These are phyloP conservation scores for Cisticola juncidis DNA, from an alignment of 2,113 vertebrate genomes.

Conservation along the genomic window DNA sequence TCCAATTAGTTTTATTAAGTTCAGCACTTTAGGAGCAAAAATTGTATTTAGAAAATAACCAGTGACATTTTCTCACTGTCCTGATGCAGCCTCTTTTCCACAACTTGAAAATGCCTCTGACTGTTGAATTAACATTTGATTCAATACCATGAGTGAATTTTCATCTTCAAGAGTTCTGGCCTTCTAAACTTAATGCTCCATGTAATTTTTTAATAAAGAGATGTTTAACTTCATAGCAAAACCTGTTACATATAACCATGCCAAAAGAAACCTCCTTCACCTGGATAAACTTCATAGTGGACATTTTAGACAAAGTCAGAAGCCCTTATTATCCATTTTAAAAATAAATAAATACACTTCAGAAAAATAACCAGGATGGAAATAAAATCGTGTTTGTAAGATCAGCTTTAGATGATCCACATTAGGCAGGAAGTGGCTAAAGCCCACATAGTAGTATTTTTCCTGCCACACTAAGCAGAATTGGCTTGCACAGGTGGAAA, in stretches of 20 bases:
- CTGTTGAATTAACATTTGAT: background rate
- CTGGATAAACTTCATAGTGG: background rate
- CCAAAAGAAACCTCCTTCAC: background rate
- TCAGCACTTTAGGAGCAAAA: background rate
- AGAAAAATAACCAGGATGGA: background rate
- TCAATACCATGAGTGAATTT: background rate
- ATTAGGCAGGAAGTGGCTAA: background rate
- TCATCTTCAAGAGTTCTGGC: background rate
- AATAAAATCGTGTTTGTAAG: background rate
- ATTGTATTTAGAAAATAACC: background rate
- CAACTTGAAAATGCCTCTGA: background rate
- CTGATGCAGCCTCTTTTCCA: background rate
- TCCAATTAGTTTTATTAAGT: background rate
- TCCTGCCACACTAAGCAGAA: background rate
- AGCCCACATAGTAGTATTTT: background rate
- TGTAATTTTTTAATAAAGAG: background rate
- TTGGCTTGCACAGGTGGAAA: background rate
- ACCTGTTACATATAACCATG: background rate
- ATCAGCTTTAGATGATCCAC: background rate
- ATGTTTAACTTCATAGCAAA: background rate
- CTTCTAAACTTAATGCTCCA: background rate
- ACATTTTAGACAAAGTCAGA: background rate
- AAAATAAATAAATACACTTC: background rate
- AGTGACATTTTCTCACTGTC: background rate
- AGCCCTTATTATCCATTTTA: background rate